A percentile compares a stretch with the other conserved stretches of the same genome.
Conservation (phyloP, 2,888 invertebrate species). For the Andrena trimmerana region DNA sequence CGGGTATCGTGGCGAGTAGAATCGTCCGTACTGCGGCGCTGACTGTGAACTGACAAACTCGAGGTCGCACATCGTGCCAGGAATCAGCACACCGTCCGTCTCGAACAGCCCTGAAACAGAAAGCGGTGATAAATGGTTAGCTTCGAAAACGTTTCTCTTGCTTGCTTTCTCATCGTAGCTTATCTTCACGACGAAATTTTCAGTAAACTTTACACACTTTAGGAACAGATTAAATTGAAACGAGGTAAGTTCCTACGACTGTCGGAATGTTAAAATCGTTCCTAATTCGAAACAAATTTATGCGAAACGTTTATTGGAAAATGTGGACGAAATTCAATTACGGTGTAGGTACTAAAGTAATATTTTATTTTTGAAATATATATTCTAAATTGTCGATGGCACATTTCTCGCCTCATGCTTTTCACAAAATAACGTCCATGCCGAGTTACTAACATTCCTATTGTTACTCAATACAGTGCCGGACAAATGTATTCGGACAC, state of each 20-base stretch:
- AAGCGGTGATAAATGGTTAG: constrained; percentile 44
- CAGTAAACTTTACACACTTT: constrained; percentile 2
- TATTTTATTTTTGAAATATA: background rate
- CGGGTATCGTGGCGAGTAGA: constrained; percentile 97
- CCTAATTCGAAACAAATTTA: background rate
- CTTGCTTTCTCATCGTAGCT: background rate
- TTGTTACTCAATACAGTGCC: too few species aligned
- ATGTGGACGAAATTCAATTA: background rate
- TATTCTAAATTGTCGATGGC: background rate
- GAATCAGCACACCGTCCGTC: constrained; percentile 92
- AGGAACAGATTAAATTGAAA: background rate
- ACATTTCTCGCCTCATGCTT: background rate
- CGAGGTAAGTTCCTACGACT: background rate
- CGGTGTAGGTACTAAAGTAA: background rate
- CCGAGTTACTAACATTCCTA: too few species aligned
- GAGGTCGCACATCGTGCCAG: constrained; percentile 93
- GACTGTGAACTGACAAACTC: constrained; percentile 92
- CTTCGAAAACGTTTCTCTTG: constrained; percentile 4
- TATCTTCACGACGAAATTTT: background rate
- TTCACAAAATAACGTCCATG: background rate
- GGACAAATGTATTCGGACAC: too few species aligned
- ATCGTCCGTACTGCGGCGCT: constrained; percentile 90
- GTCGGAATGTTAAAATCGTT: too few species aligned
- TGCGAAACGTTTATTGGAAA: background rate
- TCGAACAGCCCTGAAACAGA: constrained; percentile 90